Base-by-base conservation (phyloP, 1,140 invertebrate genomes). In the Drosophila miranda region DNA sequence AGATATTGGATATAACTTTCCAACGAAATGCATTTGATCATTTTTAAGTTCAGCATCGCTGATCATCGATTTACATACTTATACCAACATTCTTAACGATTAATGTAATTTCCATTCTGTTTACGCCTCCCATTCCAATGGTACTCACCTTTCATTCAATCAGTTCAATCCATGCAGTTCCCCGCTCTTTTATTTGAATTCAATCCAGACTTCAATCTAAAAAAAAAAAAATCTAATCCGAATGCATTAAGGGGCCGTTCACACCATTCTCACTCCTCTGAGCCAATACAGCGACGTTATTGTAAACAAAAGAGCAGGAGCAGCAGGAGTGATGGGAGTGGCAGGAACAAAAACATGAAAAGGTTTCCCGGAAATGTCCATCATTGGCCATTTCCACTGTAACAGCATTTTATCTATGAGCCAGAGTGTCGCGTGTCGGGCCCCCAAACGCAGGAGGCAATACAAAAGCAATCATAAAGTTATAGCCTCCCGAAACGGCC, bases 391-490 rank as follows among this genome's bases (percentile, higher is more conserved):
- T 51, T 72, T 72, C 46, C 51, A 73, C 68, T 55, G 70, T 73
- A 62, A 46, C 51, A 28, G 51, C 30, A 43, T 55, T 73, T 73
- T 73, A 73, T 73, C 70, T 73, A 49, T 62, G 16, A 43, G 11
- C 59, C 52, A 51, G 57, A 43, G 52, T 52, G 67, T 73, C 69
- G 59, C 69, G 50, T 50, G 45, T 50, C 14, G 9, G 11, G 8
- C 9, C 63, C 66, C 67, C 41, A 50, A 49, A 55, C 70, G 58
- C 70, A 72, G 51, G 16, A 52, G 57, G 72, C 80, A 84, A 84
- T 84, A 83, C 80, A 84, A 83, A 83, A 83, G 80, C 80, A 83
- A 83, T 83, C 80, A 83, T 83, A 83, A 83, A 83, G 80, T 83
- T 83, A 84, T 70, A 59, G 62, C 67, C 71, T 50, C 51, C 38